Base-by-base conservation (phyloP, 2,113 vertebrate species). In the Varanus salvator region DNA sequence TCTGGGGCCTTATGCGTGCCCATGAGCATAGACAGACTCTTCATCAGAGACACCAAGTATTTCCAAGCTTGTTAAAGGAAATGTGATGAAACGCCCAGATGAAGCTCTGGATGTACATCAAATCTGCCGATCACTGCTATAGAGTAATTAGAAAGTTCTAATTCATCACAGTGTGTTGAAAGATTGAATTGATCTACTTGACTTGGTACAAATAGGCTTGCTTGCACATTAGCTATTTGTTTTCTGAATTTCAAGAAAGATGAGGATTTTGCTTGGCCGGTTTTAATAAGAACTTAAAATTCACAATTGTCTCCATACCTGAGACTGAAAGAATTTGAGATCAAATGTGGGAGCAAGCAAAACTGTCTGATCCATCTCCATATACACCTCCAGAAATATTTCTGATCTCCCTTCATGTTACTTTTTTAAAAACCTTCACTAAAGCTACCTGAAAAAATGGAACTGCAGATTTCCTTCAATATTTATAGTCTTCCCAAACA, bases 81-180 rank as follows among this genome's bases (percentile, higher is more conserved):
- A 85, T 44, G 38, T 44, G 19, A 9, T 6, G 50, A 25, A 86
- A 21, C 1, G 6, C 17, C 21, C 54, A 50, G 48, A 85, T 21
- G 31, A 50, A 75, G 11, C 12, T 66, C 23, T 44, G 57, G 15
- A n/a, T 66, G 15, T 21, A 31, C 25, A 78, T 64, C 68, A 11
- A 34, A 85, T 29, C 69, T 54, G 48, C 1, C 48, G 74, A 44
- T 68, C 72, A 78, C 11, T 19, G 0, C 48, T 78, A 72, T 87
- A 84, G 64, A 90, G 3, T 6, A 86, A 7, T 25, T 1, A 21
- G 54, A 38, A 69, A 82, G 64, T 92, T 52, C 94, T 64, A 90
- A 75, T 89, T 93, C 90, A 94, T 91, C 93, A 94, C 90, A 89
- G 86, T 85, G 90, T 92, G 85, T 89, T 81, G 72, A 78, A 91